Conservation (phyloP, 2,113 vertebrate genomes). For the Centropus unirufus region DNA sequence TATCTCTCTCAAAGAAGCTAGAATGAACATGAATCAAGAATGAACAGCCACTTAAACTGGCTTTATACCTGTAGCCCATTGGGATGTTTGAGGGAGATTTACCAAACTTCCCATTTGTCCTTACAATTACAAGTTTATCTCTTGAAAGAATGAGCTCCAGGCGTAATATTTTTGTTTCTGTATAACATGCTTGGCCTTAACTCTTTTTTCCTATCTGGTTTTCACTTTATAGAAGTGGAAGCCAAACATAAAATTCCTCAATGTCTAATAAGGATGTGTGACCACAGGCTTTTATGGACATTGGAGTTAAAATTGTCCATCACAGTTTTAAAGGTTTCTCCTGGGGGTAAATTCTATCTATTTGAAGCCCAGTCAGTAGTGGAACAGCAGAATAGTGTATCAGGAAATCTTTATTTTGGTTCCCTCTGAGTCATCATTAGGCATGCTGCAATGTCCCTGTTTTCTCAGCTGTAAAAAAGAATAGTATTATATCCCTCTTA, state of each 20-base stretch:
- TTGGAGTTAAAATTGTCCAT: conserved; percentile 7
- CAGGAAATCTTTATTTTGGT: neutral
- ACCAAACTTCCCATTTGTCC: conserved; percentile 34
- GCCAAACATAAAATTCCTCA: conserved; percentile 17
- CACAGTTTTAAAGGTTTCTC: conserved; percentile 5
- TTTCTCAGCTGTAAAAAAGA: conserved; percentile 2
- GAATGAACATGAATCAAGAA: conserved; percentile 48
- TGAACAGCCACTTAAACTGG: conserved; percentile 37
- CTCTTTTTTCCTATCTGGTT: conserved; percentile 29
- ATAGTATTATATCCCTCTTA: neutral
- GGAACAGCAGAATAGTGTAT: neutral
- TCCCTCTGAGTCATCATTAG: neutral
- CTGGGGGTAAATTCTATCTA: neutral
- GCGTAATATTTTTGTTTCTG: conserved; percentile 27
- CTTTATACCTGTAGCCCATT: conserved; percentile 25
- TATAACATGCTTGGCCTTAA: conserved; percentile 4
- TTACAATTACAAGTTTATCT: conserved; percentile 41
- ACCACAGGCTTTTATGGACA: conserved; percentile 3
- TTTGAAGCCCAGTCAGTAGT: neutral
- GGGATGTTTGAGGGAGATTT: conserved; percentile 39
- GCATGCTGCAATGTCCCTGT: neutral
- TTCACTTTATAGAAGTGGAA: neutral
- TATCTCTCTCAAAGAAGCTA: conserved; percentile 16
- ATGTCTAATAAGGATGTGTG: neutral
- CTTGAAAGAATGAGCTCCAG: conserved; percentile 36